A percentile compares a stretch with the other conserved stretches of the same genome.
phyloP scores from a whole-genome alignment of 2,888 invertebrate species.

The Oasisia sp. region DNA sequence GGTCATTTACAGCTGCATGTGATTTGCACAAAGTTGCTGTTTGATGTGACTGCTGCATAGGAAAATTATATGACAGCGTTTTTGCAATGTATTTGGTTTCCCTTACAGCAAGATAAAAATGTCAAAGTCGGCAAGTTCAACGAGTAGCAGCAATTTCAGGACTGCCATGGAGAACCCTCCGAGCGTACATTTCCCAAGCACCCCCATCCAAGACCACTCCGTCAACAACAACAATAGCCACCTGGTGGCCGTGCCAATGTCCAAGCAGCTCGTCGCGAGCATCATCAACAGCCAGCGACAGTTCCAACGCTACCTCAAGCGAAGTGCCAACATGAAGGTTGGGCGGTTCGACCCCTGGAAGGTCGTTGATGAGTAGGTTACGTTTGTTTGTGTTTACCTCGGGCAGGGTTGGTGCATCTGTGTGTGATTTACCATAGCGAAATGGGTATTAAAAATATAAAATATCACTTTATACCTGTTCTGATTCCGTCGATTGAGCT shows the following conservation, averaged over 20 bases:
- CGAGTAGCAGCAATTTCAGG: neutral
- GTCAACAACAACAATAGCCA: neutral
- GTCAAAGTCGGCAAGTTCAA: neutral
- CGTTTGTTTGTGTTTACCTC: neutral
- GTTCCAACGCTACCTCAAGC: neutral
- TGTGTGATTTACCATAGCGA: neutral
- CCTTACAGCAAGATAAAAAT: neutral
- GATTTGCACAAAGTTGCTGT: too few species aligned
- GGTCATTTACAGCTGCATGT: too few species aligned
- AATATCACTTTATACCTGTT: too few species aligned
- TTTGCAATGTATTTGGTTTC: neutral
- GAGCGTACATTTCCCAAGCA: neutral
- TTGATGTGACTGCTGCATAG: neutral
- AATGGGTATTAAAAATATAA: too few species aligned
- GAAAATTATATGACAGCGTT: neutral
- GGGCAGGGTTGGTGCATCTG: neutral
- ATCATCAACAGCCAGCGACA: neutral
- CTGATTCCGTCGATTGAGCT: too few species aligned
- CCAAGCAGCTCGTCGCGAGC: neutral
- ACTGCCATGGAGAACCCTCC: neutral
- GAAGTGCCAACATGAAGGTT: neutral
- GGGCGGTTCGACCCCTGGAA: neutral
- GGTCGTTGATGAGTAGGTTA: conserved; percentile 6
- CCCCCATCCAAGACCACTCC: neutral
- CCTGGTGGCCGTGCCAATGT: neutral